Percentiles rank a stretch among this genome's conserved stretches.
Evolutionary conservation across 2,113 vertebrate species (phyloP).

Genomic region (Takifugu flavidus): DNA sequence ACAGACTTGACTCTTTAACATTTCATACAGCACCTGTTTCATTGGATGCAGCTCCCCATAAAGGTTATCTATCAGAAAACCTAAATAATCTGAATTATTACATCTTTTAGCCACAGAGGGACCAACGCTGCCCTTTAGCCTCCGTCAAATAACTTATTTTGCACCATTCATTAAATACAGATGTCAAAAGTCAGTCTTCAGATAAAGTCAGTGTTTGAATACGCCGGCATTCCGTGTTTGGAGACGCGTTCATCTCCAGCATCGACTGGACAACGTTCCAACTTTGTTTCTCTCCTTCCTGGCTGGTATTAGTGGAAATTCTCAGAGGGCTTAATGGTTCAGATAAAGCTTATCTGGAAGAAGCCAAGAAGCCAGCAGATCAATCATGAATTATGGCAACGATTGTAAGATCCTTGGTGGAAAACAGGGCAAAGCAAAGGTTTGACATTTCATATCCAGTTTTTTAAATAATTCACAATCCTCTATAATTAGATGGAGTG

Average conservation of each 20-base stretch:
- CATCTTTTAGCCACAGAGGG: conserved; percentile 48
- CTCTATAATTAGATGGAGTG: background rate
- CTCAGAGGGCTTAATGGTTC: conserved; percentile 46
- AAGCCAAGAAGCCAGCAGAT: conserved; percentile 38
- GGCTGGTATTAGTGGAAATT: conserved; percentile 41
- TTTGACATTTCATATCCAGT: background rate
- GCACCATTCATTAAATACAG: conserved; percentile 50
- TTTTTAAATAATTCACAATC: background rate
- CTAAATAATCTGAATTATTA: conserved; percentile 53
- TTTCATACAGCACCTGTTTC: conserved; percentile 18
- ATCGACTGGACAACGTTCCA: conserved; percentile 11
- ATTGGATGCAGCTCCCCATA: conserved; percentile 40
- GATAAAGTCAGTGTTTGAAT: conserved; percentile 29
- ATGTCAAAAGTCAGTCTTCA: conserved; percentile 37
- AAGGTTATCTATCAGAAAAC: conserved; percentile 64
- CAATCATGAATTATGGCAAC: conserved; percentile 56
- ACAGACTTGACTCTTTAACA: conserved; percentile 25
- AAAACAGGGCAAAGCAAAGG: background rate
- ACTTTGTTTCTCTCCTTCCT: conserved; percentile 37
- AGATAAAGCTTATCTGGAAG: conserved; percentile 50
- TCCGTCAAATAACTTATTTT: conserved; percentile 53
- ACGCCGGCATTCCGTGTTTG: conserved; percentile 4
- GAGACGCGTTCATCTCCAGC: conserved; percentile 25
- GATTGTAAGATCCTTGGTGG: conserved; percentile 28
- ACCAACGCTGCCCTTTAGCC: conserved; percentile 61